Conservation (phyloP, 1,140 invertebrate species). For the Vanessa tameamea region DNA sequence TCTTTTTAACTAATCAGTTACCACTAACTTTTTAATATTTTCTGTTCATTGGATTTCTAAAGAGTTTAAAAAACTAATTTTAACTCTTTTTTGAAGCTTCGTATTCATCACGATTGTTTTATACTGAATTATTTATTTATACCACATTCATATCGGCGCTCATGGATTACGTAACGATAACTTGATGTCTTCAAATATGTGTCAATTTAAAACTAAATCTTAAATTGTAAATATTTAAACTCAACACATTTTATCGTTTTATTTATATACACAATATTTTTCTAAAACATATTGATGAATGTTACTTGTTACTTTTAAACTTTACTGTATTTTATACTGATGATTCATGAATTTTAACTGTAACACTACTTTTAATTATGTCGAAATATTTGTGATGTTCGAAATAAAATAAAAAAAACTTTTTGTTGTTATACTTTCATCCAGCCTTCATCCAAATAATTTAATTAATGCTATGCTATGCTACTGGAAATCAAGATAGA, state of each 20-base stretch:
- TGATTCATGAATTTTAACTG: slow-evolving; percentile 26
- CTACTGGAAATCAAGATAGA: too few relatives aligned
- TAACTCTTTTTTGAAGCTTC: slow-evolving; percentile 20
- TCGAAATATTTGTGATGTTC: slow-evolving; percentile 63
- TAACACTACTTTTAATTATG: slow-evolving; percentile 32
- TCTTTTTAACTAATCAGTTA: slow-evolving; percentile 36
- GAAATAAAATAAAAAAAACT: slow-evolving; percentile 52
- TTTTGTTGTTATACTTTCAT: neutral
- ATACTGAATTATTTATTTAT: slow-evolving; percentile 5
- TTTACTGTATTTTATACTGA: slow-evolving; percentile 23
- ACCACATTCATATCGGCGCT: neutral
- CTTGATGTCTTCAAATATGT: neutral
- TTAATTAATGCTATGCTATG: too few relatives aligned
- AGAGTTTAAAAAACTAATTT: slow-evolving; percentile 2
- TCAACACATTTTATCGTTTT: neutral
- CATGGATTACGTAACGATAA: neutral
- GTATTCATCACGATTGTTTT: neutral
- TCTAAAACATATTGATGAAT: slow-evolving; percentile 9
- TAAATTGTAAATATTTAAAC: neutral
- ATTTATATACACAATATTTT: neutral
- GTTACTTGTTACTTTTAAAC: slow-evolving; percentile 10
- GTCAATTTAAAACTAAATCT: neutral
- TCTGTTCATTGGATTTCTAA: neutral
- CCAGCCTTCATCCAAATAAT: too few relatives aligned
- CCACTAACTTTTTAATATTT: slow-evolving; percentile 34